Evolutionary conservation across 2,113 vertebrate species (phyloP), one percentile per base, ranked within the genome.

Genomic region (Rhombomys opimus): DNA sequence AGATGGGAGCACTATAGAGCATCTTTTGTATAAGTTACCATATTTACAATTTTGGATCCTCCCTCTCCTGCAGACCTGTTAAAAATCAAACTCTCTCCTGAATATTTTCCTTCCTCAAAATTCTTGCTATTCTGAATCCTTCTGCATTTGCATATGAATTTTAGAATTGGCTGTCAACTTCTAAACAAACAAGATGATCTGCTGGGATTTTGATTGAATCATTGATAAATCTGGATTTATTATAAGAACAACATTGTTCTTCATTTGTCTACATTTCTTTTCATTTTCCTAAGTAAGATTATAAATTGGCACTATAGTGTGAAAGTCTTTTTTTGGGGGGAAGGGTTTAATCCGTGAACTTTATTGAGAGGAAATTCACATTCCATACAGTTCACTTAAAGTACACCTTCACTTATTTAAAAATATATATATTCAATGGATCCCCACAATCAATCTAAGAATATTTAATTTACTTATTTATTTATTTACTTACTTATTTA

Each of bases 21-120:
- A 78, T 46, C 57, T 76, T 17, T 89, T 59, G 70, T 32, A 13
- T 72, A 95, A 95, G 80, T 27, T 68, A 27, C 35, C 61, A 41
- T 32, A 90, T 65, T 94, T 63, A 32, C 68, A 76, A 85, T 88
- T 90, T 77, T 85, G 89, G 54, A 27, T 38, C 52, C 95, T 14
- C 68, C 27, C 27, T 89, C 32, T 89, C 38, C 46, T 17, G 6
- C 6, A 20, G 81, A 80, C 77, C 67, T 93, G 57, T 93, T 22
- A 96, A 87, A 46, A 95, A 95, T 92, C 54, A 77, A 95, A 75
- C 75, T 77, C 0, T 76, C 18, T 35, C 92, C 17, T 41, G 87
- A 76, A 14, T 57, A 73, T 92, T 95, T 91, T 91, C 95, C 30
- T 59, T 89, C 46, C 89, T 93, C 46, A 89, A 96, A 41, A 93